These are phyloP conservation scores for Cyclargus thomasi DNA, from an alignment of 1,140 invertebrate genomes.

Conservation along the genomic window DNA sequence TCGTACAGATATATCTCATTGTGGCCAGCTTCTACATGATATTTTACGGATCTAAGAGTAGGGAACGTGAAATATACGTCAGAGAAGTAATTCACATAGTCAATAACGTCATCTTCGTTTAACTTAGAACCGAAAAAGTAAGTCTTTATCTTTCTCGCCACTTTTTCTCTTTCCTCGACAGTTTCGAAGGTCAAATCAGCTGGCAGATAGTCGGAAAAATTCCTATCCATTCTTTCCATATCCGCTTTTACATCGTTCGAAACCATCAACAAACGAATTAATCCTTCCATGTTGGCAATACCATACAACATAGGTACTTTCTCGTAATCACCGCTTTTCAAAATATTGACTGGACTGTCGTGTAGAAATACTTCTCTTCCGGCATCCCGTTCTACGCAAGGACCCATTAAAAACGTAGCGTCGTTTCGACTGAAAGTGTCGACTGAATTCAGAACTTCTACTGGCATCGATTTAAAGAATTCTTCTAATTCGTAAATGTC, in stretches of 20 bases:
- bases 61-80: slow-evolving; percentile 38
- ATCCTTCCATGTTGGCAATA: slow-evolving; percentile 39
- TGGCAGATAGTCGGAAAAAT: slow-evolving; percentile 42
- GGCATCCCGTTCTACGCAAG: too few species aligned
- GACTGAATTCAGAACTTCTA: slow-evolving; percentile 30
- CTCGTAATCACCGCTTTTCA: slow-evolving; percentile 40
- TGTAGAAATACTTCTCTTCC: slow-evolving; percentile 37
- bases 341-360: slow-evolving; percentile 42
- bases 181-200: slow-evolving; percentile 37
- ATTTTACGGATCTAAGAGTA: slow-evolving; percentile 28
- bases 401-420: slow-evolving; percentile 14
- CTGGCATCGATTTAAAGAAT: slow-evolving; percentile 40
- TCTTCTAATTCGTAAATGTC: slow-evolving; percentile 41
- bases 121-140: slow-evolving; percentile 41
- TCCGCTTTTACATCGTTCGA: not conserved
- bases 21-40: too few species aligned
- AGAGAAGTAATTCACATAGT: slow-evolving; percentile 36
- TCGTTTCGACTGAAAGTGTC: slow-evolving; percentile 9
- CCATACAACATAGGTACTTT: slow-evolving; percentile 46
- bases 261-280: slow-evolving; percentile 34
- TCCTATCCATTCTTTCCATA: slow-evolving; percentile 40
- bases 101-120: slow-evolving; percentile 25
- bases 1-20: too few species aligned
- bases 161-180: slow-evolving; percentile 29
- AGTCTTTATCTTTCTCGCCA: slow-evolving; percentile 33